A percentile compares a stretch with the other conserved stretches of the same genome.
These are phyloP conservation scores for Nineta flava DNA, from an alignment of 2,888 invertebrate genomes.

Conservation along the genomic window DNA sequence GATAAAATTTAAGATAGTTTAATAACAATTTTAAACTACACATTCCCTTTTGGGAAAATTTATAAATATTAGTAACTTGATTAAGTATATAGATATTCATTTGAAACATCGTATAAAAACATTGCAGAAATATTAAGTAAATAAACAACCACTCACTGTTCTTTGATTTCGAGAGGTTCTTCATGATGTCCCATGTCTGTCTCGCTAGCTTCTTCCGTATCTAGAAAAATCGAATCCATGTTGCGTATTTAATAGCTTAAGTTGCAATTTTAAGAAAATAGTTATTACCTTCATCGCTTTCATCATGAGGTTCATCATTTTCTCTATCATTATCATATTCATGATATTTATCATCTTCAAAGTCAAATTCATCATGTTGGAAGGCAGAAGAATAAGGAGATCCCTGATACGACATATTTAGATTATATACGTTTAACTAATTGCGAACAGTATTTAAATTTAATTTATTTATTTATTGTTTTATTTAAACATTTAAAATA, in stretches of 20 bases:
- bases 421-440: too few relatives aligned
- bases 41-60: too few relatives aligned
- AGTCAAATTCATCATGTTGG: slow-evolving; percentile 52
- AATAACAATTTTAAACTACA: too few relatives aligned
- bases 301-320: slow-evolving; percentile 39
- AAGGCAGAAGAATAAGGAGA: slow-evolving; percentile 48
- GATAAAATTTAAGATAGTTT: too few relatives aligned
- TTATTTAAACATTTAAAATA: background rate
- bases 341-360: slow-evolving; percentile 56
- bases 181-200: slow-evolving; percentile 76
- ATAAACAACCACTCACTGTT: slow-evolving; percentile 48
- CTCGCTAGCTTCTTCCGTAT: slow-evolving; percentile 94
- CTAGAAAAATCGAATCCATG: slow-evolving; percentile 26
- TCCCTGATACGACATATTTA: slow-evolving; percentile 45
- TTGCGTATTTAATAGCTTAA: background rate
- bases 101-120: too few relatives aligned
- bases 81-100: too few relatives aligned
- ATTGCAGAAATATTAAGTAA: too few relatives aligned
- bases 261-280: background rate
- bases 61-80: too few relatives aligned
- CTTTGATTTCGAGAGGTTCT: slow-evolving; percentile 71
- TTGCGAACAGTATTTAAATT: background rate
- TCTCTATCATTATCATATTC: slow-evolving; percentile 52
- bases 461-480: background rate
- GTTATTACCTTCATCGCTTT: slow-evolving; percentile 38